Evolutionary conservation across 2,797 vertebrate species (phyloP), one percentile per base, ranked within the genome.

Genomic region (Lepus oiostolus): DNA sequence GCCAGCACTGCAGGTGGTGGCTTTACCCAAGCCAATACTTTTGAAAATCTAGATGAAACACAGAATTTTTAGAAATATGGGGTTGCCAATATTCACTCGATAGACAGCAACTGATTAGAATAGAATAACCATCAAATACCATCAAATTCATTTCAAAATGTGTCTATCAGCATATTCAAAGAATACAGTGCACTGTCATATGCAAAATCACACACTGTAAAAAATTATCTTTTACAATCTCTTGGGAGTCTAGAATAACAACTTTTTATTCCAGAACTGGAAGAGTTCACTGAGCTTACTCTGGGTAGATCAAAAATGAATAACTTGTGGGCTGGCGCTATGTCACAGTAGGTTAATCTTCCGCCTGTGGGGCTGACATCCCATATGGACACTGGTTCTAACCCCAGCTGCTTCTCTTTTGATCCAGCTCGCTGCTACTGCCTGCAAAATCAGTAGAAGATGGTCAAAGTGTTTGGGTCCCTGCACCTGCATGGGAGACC

Each of bases 211-310:
- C 26, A 83, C 68, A 63, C 7, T 71, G 47, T 68, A 42, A n/a
- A 81, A 95, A 89, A 80, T 65, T 50, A 54, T 74, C 81, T 91
- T 88, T 88, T 52, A 85, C 86, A 77, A 95, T 95, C 47, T 50
- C 68, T 93, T 77, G 82, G 52, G 17, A 82, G 12, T 72, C 13
- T 28, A 89, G n/a, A 32, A 91, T 67, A 87, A 58, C 12, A 38
- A 65, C 72, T 85, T 58, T 63, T 76, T 42, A n/a, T 7, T 77
- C 22, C 9, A 72, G 28, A 90, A 82, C 77, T 81, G 2, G 30
- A 95, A 92, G 19, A 32, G 50, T 26, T 77, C 60, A 72, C 52
- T 90, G 28, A 4, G 2, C 74, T 85, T 92, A 81, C 62, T 89
- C 70, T 68, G n/a, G 68, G 16, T 90, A 4, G 32, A 54, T 93